phyloP scores from a whole-genome alignment of 1,140 invertebrate genomes.

The Cheumatopsyche charites region DNA sequence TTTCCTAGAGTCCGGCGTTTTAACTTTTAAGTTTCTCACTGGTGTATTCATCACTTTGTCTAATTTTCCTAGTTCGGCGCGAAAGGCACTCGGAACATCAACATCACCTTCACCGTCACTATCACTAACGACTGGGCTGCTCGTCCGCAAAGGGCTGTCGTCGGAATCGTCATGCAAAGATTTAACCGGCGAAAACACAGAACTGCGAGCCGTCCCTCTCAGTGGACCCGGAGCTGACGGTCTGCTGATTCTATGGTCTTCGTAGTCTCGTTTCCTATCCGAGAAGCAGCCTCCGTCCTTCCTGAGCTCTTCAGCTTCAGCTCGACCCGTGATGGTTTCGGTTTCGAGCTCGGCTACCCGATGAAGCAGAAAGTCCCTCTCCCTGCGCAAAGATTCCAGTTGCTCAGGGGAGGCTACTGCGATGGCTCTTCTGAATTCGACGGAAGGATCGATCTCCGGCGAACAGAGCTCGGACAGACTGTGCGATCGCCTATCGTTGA shows the following conservation, averaged over 20 bases:
- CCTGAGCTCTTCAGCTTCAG: constrained; percentile 68
- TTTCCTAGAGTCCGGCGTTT: constrained; percentile 69
- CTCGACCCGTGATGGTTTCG: constrained; percentile 68
- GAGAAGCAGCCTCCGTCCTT: constrained; percentile 47
- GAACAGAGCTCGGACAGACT: constrained; percentile 48
- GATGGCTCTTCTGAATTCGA: constrained; percentile 60
- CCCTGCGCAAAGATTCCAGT: constrained; percentile 64
- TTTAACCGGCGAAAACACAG: constrained; percentile 45
- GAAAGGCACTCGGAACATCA: constrained; percentile 27
- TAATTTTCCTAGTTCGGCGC: constrained; percentile 57
- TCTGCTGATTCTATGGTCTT: constrained; percentile 21
- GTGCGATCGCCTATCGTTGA: constrained; percentile 54
- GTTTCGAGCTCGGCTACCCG: constrained; percentile 75
- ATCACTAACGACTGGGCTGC: constrained; percentile 19
- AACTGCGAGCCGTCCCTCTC: constrained; percentile 32
- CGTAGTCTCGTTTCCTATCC: constrained; percentile 29
- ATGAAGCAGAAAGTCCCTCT: constrained; percentile 73
- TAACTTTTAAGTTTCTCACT: constrained; percentile 60
- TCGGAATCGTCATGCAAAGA: constrained; percentile 28
- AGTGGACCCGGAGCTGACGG: constrained; percentile 43
- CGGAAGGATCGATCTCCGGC: constrained; percentile 56
- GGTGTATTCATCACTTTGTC: constrained; percentile 63
- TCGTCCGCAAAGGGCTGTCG: constrained; percentile 45
- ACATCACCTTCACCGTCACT: constrained; percentile 24
- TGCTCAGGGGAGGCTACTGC: constrained; percentile 58